Evolutionary conservation across 2,888 invertebrate species (phyloP), one percentile per base, ranked within the genome.

Genomic region (Trichogramma dendrolimi): DNA sequence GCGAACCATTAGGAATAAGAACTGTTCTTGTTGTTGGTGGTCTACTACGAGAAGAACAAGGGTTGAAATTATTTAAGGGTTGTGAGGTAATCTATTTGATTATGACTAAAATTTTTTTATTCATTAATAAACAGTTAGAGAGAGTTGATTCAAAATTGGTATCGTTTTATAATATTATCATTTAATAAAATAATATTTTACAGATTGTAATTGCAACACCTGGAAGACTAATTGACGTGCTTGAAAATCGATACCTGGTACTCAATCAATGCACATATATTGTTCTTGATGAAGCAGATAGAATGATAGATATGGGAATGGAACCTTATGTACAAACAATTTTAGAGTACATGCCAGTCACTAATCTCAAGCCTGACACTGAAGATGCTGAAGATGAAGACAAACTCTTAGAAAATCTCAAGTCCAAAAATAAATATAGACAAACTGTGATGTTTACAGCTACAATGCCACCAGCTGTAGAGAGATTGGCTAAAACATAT

Each of bases 361-460:
- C 96, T 1, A 99, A 99, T 81, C 84, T 95, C 62, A 99, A 99
- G 79, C 99, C 99, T 0, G 99, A 99, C 75, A 89, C 91, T 0
- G 99, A 99, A 71, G 98, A 97, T 71, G 98, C 98, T 0, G 99
- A 99, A 81, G 95, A 98, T 80, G 93, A 93, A 60, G 86, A 87
- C 50, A 88, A 91, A 70, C 82, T 99, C 59, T 84, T 97, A 80
- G 92, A 91, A 43, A 98, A 99, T 80, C 98, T 97, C 75, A 89
- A 91, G 75, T 89, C 94, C 0, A 97, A 96, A 80, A 92, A 97
- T 79, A 99, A 99, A 79, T 99, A 92, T 80, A 84, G 97, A 78
- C 97, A 97, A 89, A 99, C 99, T 73, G 99, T 99, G 78, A 99
- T 99, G 99, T 99, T 99, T 81, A 99, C 99, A 55, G 99, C 99